These are phyloP conservation scores for Hippocampus mohnikei DNA, from an alignment of 2,113 vertebrate genomes.

Conservation along the genomic window DNA sequence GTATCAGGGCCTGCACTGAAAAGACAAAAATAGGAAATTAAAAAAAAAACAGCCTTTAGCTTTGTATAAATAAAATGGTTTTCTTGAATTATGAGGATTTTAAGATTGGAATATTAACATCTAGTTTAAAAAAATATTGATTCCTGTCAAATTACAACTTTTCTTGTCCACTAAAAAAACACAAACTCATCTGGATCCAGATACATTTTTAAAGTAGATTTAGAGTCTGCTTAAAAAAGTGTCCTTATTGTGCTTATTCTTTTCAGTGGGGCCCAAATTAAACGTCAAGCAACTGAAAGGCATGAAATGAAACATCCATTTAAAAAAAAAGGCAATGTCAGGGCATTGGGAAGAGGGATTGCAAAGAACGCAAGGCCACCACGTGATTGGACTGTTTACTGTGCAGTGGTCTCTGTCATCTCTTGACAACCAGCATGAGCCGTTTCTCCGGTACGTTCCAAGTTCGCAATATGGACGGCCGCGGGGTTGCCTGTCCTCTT, in stretches of 20 bases:
- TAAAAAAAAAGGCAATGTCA: not conserved
- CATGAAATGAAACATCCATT: conserved; percentile 1
- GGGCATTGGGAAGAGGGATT: not conserved
- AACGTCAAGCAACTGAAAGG: conserved; percentile 4
- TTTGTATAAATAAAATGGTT: not conserved
- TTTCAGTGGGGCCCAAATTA: not conserved
- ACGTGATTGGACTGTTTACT: not conserved
- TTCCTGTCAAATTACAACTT: not conserved
- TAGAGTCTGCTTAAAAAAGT: too few species aligned
- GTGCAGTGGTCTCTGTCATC: conserved; percentile 39
- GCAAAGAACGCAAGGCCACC: not conserved
- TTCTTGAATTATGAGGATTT: not conserved
- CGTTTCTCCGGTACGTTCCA: conserved; percentile 49
- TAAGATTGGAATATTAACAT: not conserved
- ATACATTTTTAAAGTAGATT: too few species aligned
- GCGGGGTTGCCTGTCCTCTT: conserved; percentile 37
- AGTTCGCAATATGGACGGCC: conserved; percentile 57
- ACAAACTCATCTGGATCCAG: too few species aligned
- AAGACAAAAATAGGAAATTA: not conserved
- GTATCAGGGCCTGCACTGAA: not conserved
- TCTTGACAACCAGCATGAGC: conserved; percentile 58
- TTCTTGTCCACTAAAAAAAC: too few species aligned
- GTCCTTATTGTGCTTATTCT: not conserved
- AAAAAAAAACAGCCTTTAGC: not conserved
- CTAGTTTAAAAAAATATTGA: not conserved